A percentile compares a stretch with the other conserved stretches of the same genome.
These are phyloP conservation scores for Xylota sylvarum DNA, from an alignment of 2,888 invertebrate species.

Conservation along the genomic window DNA sequence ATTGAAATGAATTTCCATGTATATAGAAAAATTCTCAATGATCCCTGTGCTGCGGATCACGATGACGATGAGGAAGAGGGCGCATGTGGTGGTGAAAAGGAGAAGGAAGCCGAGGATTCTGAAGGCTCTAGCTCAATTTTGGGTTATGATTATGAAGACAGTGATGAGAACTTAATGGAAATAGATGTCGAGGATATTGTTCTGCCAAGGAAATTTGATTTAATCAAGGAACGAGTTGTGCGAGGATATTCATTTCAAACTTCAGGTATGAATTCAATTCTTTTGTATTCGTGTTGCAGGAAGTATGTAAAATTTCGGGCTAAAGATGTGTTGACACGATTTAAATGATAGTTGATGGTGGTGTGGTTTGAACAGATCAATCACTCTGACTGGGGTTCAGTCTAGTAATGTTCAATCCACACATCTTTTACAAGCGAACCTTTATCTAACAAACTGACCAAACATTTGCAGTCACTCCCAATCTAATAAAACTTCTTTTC, in stretches of 20 bases:
- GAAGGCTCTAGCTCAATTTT: slow-evolving; percentile 17
- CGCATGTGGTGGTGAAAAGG: background rate
- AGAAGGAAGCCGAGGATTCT: background rate
- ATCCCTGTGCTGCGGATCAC: slow-evolving; percentile 18
- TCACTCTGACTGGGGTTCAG: no score
- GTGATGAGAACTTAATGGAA: slow-evolving; percentile 79
- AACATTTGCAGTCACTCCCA: no score
- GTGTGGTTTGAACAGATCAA: no score
- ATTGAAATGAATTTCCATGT: slow-evolving; percentile 81
- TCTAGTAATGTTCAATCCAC: no score
- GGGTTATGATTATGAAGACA: slow-evolving; percentile 50
- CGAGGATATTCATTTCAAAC: slow-evolving; percentile 81
- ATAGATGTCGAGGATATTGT: slow-evolving; percentile 80
- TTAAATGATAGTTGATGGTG: no score
- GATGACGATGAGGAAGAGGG: slow-evolving; percentile 70
- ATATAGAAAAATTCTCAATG: slow-evolving; percentile 77
- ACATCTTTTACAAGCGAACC: no score
- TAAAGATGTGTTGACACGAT: no score
- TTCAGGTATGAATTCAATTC: slow-evolving; percentile 78
- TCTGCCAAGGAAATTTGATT: slow-evolving; percentile 82
- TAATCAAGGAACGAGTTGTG: slow-evolving; percentile 81
- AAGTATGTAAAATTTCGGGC: no score
- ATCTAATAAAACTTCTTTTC: background rate
- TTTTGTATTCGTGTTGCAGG: background rate
- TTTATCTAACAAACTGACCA: no score